These are phyloP conservation scores for Catharus minimus DNA, from an alignment of 2,113 vertebrate species.

Conservation along the genomic window DNA sequence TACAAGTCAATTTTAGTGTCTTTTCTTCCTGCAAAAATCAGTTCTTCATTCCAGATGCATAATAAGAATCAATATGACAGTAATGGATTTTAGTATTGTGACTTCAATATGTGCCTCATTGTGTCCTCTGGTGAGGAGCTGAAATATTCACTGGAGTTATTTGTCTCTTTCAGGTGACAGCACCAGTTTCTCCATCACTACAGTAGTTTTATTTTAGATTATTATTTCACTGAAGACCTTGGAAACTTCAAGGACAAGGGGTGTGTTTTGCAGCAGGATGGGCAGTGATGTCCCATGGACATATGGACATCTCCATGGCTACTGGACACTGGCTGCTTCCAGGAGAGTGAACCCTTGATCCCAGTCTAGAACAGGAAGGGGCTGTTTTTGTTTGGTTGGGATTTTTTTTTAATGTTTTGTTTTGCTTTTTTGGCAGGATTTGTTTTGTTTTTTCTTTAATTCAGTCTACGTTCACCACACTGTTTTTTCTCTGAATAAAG, in stretches of 20 bases:
- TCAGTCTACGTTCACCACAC: rapidly evolving
- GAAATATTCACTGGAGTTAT: neutral
- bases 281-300: neutral
- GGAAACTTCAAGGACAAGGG: neutral
- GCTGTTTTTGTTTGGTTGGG: neutral
- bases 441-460: neutral
- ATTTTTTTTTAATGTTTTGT: neutral
- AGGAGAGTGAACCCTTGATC: neutral
- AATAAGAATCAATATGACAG: neutral
- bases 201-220: neutral
- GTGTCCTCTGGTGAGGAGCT: neutral
- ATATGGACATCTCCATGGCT: rapidly evolving
- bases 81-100: neutral
- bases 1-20: neutral
- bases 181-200: neutral
- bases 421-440: neutral
- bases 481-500: constrained; percentile 1
- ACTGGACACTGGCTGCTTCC: neutral
- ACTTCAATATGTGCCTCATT: neutral
- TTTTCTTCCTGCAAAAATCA: neutral
- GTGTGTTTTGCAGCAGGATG: neutral
- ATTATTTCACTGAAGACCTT: neutral
- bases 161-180: constrained; percentile 32
- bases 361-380: neutral
- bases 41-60: neutral